Percentiles rank a stretch among this genome's conserved stretches.
Evolutionary conservation across 2,888 invertebrate species (phyloP).

Genomic region (Archaeoteleia sp.): DNA sequence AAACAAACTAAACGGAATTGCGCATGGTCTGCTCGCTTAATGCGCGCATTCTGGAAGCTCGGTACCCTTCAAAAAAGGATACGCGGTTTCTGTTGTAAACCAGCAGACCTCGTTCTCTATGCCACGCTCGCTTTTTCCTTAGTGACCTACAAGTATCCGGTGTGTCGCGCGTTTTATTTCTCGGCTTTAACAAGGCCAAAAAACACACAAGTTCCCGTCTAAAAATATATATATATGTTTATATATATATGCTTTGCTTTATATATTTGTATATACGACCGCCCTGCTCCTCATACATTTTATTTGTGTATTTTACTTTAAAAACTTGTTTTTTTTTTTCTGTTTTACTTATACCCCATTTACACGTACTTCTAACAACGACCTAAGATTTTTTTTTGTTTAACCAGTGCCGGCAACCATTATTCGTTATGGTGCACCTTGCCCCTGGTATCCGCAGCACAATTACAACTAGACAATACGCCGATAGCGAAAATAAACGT

Average conservation of each 20-base stretch:
- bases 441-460: conserved; percentile 30
- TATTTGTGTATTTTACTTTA: conserved; percentile 49
- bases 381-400: conserved; percentile 43
- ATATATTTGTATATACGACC: conserved; percentile 55
- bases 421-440: conserved; percentile 36
- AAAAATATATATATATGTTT: conserved; percentile 65
- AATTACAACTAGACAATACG: conserved; percentile 59
- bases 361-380: conserved; percentile 55
- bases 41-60: conserved; percentile 53
- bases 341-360: conserved; percentile 52
- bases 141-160: conserved; percentile 34
- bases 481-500: conserved; percentile 69
- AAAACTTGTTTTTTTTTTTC: conserved; percentile 43
- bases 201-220: conserved; percentile 64
- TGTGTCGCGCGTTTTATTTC: conserved; percentile 38
- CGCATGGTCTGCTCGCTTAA: conserved; percentile 53
- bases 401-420: conserved; percentile 29
- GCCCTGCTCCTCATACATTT: conserved; percentile 38
- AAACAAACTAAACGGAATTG: conserved; percentile 58
- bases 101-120: conserved; percentile 40
- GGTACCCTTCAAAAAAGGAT: conserved; percentile 34
- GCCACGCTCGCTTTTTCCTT: conserved; percentile 25
- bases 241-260: conserved; percentile 47
- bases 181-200: conserved; percentile 55
- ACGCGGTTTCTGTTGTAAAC: conserved; percentile 41